Base-by-base conservation (phyloP, 2,888 invertebrate genomes). In the Allacma fusca region DNA sequence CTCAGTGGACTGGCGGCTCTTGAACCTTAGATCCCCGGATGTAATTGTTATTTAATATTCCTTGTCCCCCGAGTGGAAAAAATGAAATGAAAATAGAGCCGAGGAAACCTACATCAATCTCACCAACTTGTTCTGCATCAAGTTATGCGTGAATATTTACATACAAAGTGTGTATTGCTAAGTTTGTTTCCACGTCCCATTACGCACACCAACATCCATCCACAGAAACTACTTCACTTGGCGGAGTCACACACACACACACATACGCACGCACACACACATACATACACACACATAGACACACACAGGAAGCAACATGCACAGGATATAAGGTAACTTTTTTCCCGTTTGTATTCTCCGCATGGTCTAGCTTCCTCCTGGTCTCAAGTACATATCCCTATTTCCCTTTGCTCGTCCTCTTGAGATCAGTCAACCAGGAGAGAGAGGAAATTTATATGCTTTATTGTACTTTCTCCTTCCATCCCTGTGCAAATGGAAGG, bases 21-120 rank as follows among this genome's bases (percentile, higher is more conserved):
- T 34, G 5, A 34, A 34, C 34, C 34, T 34, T 1, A 19, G 13
- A 57, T 16, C 29, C 26, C 28, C 26, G 44, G 24, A 71, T 57
- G 28, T 71, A 71, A 71, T 71, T 71, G 71, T 71, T 71, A 71
- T 71, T 71, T 71, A 71, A 71, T 71, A 71, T 71, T 71, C 26
- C 19, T 16, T 57, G 28, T 28, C 71, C 44, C 24, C 24, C 7
- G 43, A n/a, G 28, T 21, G 43, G 16, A 40, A 23, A 70, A 23
- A 43, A 50, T 5, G 21, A 70, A 44, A 34, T 40, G 24, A 70
- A 44, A 70, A 44, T 43, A 16, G 19, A 34, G 50, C 4, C 5
- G 50, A n/a, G 9, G 19, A n/a, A 50, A n/a, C 50, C 19, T 50
- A 50, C 19, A 50, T 50, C 16, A 50, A 50, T 50, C 50, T 50